Evolutionary conservation across 1,140 invertebrate genomes (phyloP).

Genomic region (Temnothorax longispinosus): DNA sequence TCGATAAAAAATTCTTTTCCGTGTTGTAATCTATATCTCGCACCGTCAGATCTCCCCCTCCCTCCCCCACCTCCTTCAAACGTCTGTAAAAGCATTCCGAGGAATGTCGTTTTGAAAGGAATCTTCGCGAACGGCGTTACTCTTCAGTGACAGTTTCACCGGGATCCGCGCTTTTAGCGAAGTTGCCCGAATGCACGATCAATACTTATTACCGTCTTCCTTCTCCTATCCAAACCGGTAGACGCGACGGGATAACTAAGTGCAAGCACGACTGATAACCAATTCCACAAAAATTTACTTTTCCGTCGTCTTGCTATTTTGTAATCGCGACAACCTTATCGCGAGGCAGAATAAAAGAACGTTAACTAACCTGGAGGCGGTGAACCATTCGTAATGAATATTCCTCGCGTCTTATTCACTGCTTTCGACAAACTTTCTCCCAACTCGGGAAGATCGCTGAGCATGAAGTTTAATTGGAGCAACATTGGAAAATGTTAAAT

Average conservation of each 20-base stretch:
- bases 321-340: constrained; percentile 9
- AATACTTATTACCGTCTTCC: constrained; percentile 50
- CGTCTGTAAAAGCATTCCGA: constrained; percentile 48
- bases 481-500: constrained; percentile 26
- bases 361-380: not conserved
- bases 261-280: constrained; percentile 22
- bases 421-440: constrained; percentile 30
- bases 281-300: constrained; percentile 1
- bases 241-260: constrained; percentile 3
- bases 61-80: not conserved
- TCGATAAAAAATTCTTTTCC: constrained; percentile 48
- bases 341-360: constrained; percentile 2
- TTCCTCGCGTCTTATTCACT: constrained; percentile 30
- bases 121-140: constrained; percentile 33
- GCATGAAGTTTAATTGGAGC: constrained; percentile 47
- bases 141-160: constrained; percentile 48
- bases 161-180: constrained; percentile 50
- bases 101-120: constrained; percentile 54
- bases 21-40: constrained; percentile 37
- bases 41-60: not conserved
- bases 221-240: not conserved
- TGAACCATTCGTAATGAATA: constrained; percentile 50
- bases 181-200: constrained; percentile 31
- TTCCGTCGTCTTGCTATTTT: constrained; percentile 9
- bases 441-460: not conserved